Conservation (phyloP, 2,888 invertebrate species). For the Pseudococcus longispinus region DNA sequence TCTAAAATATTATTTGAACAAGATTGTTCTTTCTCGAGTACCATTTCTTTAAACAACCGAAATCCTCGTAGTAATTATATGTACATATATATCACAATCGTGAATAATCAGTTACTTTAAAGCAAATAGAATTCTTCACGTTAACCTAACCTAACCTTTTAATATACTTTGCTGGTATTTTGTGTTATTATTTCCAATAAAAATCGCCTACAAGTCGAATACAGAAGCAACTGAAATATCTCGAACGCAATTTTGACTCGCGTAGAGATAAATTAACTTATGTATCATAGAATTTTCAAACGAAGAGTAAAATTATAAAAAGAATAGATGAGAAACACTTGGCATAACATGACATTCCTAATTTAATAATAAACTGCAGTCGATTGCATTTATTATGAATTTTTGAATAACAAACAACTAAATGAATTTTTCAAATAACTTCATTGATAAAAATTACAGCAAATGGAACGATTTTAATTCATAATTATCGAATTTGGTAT, state of each 20-base stretch:
- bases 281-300: background rate
- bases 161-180: background rate
- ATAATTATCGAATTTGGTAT: too few species aligned
- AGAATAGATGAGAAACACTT: background rate
- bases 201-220: background rate
- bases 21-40: background rate
- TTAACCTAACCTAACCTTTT: constrained; percentile 22
- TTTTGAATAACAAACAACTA: too few species aligned
- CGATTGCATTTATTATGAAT: background rate
- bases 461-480: too few species aligned
- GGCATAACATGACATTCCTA: background rate
- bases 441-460: too few species aligned
- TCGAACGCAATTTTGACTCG: background rate
- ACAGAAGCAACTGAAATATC: background rate
- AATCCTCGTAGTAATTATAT: background rate
- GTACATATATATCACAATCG: background rate
- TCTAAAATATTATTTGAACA: background rate
- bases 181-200: background rate
- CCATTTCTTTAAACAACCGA: background rate
- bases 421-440: too few species aligned
- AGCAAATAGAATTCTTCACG: background rate
- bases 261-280: background rate
- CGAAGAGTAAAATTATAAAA: background rate
- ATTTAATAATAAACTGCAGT: background rate
- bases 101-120: background rate